phyloP scores from a whole-genome alignment of 2,797 vertebrate species.

The Brachyalestes nurse region DNA sequence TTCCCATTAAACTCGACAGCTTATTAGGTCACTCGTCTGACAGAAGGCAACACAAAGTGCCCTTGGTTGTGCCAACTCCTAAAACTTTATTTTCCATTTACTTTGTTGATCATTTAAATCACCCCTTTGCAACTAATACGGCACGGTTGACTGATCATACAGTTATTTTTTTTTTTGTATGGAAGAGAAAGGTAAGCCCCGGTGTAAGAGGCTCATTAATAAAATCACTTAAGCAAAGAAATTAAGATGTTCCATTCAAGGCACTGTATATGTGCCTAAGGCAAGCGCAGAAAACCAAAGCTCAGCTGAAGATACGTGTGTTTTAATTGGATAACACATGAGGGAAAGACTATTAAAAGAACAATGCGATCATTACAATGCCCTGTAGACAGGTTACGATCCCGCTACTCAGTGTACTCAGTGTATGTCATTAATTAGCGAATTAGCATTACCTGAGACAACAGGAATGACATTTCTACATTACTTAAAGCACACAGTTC shows the following conservation, averaged over 20 bases:
- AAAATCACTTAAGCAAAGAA: constrained; percentile 11
- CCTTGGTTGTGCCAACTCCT: no score
- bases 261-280: background rate
- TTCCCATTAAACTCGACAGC: constrained; percentile 13
- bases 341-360: background rate
- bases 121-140: background rate
- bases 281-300: constrained; percentile 30
- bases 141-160: background rate
- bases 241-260: constrained; percentile 8
- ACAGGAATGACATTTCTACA: constrained; percentile 3
- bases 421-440: background rate
- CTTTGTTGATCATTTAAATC: constrained; percentile 1
- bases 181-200: background rate
- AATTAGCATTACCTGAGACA: constrained; percentile 13
- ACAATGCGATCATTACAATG: constrained; percentile 2
- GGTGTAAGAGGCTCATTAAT: constrained; percentile 23
- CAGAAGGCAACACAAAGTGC: constrained; percentile 12
- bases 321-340: constrained; percentile 14
- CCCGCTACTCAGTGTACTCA: background rate
- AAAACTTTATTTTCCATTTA: background rate
- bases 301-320: constrained; percentile 10
- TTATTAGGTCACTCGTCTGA: constrained; percentile 25
- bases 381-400: constrained; percentile 23
- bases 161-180: background rate
- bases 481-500: constrained; percentile 5